Evolutionary conservation across 1,140 invertebrate species (phyloP), one percentile per base, ranked within the genome.

Genomic region (Drosophila malerkotliana): DNA sequence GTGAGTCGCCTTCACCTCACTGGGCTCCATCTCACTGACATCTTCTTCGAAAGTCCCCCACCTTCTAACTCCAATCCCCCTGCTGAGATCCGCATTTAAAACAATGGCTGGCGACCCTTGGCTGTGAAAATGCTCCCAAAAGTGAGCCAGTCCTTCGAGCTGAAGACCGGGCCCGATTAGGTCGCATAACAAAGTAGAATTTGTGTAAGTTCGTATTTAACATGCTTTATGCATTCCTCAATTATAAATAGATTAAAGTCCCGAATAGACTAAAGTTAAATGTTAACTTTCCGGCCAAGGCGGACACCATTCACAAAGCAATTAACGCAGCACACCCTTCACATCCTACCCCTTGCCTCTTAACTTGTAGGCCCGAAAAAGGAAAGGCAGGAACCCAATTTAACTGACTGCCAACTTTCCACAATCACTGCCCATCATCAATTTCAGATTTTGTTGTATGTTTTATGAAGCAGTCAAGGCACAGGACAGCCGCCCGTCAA

Each of bases 361-460:
- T 14, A 10, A 8, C 10, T 8, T 8, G 10, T 30, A 30, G 32
- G 52, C 26, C 75, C 67, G 77, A 39, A 66, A 61, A 59, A 66
- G 55, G 71, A 69, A 53, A 57, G 59, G 64, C 68, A 79, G 77
- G 82, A 85, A 85, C 82, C 85, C 82, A 85, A 85, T 85, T 85
- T 85, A 85, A 85, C 82, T 87, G 82, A 87, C 82, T 85, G 82
- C 83, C 83, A 87, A 87, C 84, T 87, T 88, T 88, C 67, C 84
- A 83, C 83, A 88, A 88, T 88, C 83, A 88, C 83, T 83, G 83
- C 83, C 79, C 83, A 88, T 88, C 83, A 88, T 88, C 83, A 88
- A 88, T 88, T 88, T 88, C 83, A 88, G 83, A 88, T 88, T 88
- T 83, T 88, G 83, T 82, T 88, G 84, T 88, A 88, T 85, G 82